Evolutionary conservation across 2,888 invertebrate species (phyloP).

Genomic region (Aleiodes testaceus): DNA sequence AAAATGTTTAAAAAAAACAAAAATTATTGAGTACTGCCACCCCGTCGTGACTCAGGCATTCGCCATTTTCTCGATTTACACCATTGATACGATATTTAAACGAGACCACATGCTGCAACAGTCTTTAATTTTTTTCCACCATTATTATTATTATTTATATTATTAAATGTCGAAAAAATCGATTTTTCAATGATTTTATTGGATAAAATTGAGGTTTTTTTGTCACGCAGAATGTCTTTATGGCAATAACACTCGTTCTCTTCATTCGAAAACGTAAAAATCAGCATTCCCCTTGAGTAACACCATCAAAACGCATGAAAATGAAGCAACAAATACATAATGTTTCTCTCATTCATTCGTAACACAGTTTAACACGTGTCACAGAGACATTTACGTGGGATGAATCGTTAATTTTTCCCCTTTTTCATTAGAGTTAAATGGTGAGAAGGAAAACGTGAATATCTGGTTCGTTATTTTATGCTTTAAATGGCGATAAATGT

Average conservation of each 20-base stretch:
- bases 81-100: slow-evolving; percentile 17
- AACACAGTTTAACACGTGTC: slow-evolving; percentile 29
- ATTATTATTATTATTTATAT: too few relatives aligned
- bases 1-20: background rate
- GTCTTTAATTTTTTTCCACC: too few relatives aligned
- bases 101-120: slow-evolving; percentile 1
- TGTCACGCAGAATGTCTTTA: background rate
- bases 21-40: slow-evolving; percentile 33
- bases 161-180: background rate
- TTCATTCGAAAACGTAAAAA: background rate
- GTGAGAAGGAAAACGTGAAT: slow-evolving; percentile 14
- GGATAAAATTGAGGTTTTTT: background rate
- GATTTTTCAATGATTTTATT: background rate
- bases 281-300: background rate
- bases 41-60: slow-evolving; percentile 33
- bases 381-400: slow-evolving; percentile 31
- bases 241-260: background rate
- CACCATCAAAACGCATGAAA: slow-evolving; percentile 6
- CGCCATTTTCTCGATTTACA: slow-evolving; percentile 23
- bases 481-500: slow-evolving; percentile 31
- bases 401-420: slow-evolving; percentile 33
- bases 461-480: slow-evolving; percentile 20
- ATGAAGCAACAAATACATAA: background rate
- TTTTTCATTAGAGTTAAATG: slow-evolving; percentile 9
- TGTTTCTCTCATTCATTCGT: too few relatives aligned